phyloP scores from a whole-genome alignment of 2,888 invertebrate species.

The Hartigia nigra region DNA sequence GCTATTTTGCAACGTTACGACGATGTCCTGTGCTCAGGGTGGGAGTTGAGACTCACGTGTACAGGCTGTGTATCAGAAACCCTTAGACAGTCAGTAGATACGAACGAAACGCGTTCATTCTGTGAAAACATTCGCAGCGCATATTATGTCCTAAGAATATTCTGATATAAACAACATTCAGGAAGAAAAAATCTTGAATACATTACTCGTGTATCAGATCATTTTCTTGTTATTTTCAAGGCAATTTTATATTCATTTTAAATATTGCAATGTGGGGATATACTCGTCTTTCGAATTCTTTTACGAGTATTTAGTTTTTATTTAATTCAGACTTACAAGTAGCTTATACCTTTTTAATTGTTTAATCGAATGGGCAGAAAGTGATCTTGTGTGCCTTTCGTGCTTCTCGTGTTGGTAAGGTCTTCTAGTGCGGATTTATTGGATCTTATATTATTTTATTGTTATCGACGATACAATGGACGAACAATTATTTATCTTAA shows the following conservation, averaged over 20 bases:
- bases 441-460: neutral
- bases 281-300: neutral
- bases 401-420: neutral
- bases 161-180: neutral
- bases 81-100: neutral
- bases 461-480: neutral
- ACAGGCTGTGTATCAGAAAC: neutral
- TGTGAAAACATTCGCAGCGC: neutral
- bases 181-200: neutral
- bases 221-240: neutral
- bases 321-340: neutral
- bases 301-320: neutral
- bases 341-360: neutral
- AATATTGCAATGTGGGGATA: neutral
- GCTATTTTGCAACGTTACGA: neutral
- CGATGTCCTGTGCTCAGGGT: slow-evolving; percentile 22
- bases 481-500: neutral
- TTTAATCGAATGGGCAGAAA: neutral
- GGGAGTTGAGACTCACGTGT: slow-evolving; percentile 8
- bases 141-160: neutral
- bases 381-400: neutral
- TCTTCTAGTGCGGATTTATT: neutral
- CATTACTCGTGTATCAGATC: neutral
- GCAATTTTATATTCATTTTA: neutral
- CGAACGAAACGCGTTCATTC: neutral